phyloP scores from a whole-genome alignment of 2,797 vertebrate species.

The Amphiprion clarkii region DNA sequence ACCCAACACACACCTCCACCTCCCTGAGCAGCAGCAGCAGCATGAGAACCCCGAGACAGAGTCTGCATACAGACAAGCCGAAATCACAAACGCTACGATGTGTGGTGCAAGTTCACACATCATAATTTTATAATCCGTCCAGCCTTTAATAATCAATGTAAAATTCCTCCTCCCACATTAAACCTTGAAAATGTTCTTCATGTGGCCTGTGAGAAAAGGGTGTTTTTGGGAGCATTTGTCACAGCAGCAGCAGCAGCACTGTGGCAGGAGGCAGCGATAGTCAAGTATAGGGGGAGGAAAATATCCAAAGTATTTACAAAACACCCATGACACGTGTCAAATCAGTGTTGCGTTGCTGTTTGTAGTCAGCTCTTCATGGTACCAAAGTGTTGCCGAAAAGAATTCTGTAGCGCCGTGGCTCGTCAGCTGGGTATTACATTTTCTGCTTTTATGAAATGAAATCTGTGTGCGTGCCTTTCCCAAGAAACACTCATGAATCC shows the following conservation, averaged over 20 bases:
- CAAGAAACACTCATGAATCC: conserved; percentile 69
- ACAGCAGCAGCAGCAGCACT: conserved; percentile 55
- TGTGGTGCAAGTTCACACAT: conserved; percentile 34
- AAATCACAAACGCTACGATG: background rate
- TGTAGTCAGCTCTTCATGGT: conserved; percentile 70
- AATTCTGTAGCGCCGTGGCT: conserved; percentile 66
- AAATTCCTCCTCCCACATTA: conserved; percentile 33
- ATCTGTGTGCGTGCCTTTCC: conserved; percentile 54
- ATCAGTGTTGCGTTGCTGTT: conserved; percentile 66
- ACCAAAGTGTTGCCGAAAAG: conserved; percentile 69
- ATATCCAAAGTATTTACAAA: conserved; percentile 74
- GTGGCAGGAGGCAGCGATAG: conserved; percentile 51
- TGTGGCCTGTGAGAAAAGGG: conserved; percentile 42
- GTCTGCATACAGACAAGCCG: conserved; percentile 60
- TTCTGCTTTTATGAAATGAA: conserved; percentile 71
- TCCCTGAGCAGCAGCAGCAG: conserved; percentile 50
- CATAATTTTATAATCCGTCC: conserved; percentile 39
- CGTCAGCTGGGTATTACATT: conserved; percentile 67
- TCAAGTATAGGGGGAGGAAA: conserved; percentile 57
- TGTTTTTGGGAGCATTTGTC: conserved; percentile 57
- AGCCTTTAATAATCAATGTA: conserved; percentile 34
- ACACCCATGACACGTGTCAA: conserved; percentile 68
- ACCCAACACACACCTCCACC: conserved; percentile 31
- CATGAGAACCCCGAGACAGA: conserved; percentile 43
- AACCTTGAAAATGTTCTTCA: conserved; percentile 44